phyloP scores from a whole-genome alignment of 1,140 invertebrate genomes.

The Diabrotica undecimpunctata region DNA sequence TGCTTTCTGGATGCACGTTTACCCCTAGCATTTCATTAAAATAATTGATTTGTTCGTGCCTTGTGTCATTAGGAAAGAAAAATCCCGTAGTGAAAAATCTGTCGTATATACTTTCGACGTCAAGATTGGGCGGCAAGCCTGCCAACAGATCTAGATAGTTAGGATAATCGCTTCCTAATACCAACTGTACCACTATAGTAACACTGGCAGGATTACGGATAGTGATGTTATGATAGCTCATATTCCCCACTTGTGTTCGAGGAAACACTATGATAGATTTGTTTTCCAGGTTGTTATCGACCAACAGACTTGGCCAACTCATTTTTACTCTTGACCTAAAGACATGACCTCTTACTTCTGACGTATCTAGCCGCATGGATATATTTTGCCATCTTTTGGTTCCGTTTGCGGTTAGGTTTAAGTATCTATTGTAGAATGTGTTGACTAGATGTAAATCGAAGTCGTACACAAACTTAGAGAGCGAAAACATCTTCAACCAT shows the following conservation, averaged over 20 bases:
- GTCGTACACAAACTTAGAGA: constrained; percentile 61
- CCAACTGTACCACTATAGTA: constrained; percentile 59
- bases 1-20: constrained; percentile 27
- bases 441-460: constrained; percentile 60
- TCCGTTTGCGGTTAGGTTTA: constrained; percentile 52
- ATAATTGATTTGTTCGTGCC: constrained; percentile 24
- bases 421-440: constrained; percentile 54
- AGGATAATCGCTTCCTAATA: constrained; percentile 59
- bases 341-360: constrained; percentile 67
- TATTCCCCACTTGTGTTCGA: constrained; percentile 77
- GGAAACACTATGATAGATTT: constrained; percentile 65
- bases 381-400: constrained; percentile 59
- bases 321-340: constrained; percentile 68
- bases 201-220: constrained; percentile 61
- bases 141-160: constrained; percentile 51
- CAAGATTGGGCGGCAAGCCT: constrained; percentile 48
- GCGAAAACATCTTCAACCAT: constrained; percentile 67
- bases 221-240: constrained; percentile 59
- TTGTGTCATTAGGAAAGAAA: constrained; percentile 32
- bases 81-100: constrained; percentile 32
- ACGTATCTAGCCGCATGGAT: constrained; percentile 73
- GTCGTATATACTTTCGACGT: constrained; percentile 24
- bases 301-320: constrained; percentile 65
- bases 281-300: constrained; percentile 46
- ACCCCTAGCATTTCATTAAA: constrained; percentile 31